Conservation (phyloP, 2,113 vertebrate species). For the Syrmaticus mikado region DNA sequence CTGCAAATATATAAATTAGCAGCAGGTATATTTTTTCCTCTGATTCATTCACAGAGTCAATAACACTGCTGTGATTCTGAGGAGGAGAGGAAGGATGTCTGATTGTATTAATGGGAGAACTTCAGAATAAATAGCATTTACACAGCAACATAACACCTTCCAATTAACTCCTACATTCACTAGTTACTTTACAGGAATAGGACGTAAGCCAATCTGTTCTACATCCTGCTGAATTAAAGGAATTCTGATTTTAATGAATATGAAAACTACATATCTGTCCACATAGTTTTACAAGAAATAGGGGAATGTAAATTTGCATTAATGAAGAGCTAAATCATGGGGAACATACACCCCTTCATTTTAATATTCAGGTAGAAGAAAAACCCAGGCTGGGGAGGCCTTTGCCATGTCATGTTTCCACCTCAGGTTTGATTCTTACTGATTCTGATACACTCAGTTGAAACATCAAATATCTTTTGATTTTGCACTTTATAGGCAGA, state of each 20-base stretch:
- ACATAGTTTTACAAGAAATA: neutral
- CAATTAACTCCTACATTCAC: neutral
- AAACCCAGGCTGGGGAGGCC: neutral
- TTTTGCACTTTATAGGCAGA: neutral
- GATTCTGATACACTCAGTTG: fast-evolving
- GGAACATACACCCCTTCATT: neutral
- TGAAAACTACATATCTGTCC: neutral
- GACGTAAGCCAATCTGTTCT: neutral
- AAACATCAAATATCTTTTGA: neutral
- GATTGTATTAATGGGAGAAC: neutral
- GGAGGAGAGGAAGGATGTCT: neutral
- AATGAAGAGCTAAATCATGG: neutral
- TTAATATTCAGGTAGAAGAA: neutral
- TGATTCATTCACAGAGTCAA: neutral
- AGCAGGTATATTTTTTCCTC: neutral
- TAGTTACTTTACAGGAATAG: neutral
- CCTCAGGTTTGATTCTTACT: neutral
- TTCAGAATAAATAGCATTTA: neutral
- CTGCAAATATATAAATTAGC: neutral
- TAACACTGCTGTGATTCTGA: neutral
- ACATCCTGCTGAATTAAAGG: neutral
- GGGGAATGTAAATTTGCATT: neutral
- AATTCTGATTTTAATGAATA: neutral
- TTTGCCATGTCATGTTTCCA: neutral
- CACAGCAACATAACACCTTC: neutral